Conservation (phyloP, 2,113 vertebrate species). For the Ophthalmolycus amberensis region DNA sequence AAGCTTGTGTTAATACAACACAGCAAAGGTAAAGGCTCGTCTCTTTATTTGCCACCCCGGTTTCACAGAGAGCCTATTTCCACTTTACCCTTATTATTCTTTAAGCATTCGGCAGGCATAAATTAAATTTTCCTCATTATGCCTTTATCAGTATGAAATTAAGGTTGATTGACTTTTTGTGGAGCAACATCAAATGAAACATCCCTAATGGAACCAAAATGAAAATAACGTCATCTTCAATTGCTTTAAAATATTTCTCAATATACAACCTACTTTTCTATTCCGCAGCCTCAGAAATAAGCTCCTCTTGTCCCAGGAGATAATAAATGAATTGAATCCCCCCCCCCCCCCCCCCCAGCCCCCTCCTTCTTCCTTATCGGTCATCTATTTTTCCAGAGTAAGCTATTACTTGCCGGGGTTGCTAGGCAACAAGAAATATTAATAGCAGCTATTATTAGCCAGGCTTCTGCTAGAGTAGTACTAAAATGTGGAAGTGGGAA, state of each 20-base stretch:
- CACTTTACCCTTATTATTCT: conserved; percentile 54
- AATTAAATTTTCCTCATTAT: conserved; percentile 76
- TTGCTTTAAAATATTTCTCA: conserved; percentile 87
- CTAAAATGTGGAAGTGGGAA: conserved; percentile 99
- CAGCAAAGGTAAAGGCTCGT: conserved; percentile 52
- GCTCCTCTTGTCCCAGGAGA: conserved; percentile 97
- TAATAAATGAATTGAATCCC: conserved; percentile 99
- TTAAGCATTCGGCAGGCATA: conserved; percentile 62
- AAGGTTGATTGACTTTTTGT: conserved; percentile 85
- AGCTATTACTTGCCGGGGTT: conserved; percentile 99
- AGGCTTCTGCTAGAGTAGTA: conserved; percentile 98
- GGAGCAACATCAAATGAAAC: conserved; percentile 76
- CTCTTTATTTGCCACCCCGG: conserved; percentile 48
- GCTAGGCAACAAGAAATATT: conserved; percentile 99
- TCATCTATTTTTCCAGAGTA: conserved; percentile 99
- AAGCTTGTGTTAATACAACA: conserved; percentile 58
- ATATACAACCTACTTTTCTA: conserved; percentile 89
- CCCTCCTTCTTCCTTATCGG: conserved; percentile 96
- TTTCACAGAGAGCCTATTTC: conserved; percentile 43
- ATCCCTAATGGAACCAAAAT: conserved; percentile 82
- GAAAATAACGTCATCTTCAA: conserved; percentile 84
- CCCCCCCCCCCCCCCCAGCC: conserved; percentile 29
- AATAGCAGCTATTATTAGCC: conserved; percentile 99
- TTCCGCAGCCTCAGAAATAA: conserved; percentile 97
- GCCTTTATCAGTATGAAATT: conserved; percentile 78